A percentile compares a stretch with the other conserved stretches of the same genome.
Conservation (phyloP, 2,113 vertebrate species). For the Scortum barcoo region DNA sequence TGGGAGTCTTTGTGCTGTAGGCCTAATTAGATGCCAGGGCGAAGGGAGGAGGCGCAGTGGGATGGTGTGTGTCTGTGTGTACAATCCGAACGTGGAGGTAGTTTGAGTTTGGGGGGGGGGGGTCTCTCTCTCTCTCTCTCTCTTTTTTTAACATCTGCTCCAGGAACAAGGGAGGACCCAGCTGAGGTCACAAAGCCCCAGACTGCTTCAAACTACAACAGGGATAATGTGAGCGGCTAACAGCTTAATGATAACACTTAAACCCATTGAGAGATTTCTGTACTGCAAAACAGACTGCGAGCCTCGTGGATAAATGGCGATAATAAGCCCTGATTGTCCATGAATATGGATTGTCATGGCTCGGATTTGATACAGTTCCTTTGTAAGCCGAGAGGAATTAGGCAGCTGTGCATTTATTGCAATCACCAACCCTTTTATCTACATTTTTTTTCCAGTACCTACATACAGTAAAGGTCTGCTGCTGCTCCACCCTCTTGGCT, state of each 20-base stretch:
- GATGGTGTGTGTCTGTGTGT: constrained; percentile 49
- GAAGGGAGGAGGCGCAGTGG: constrained; percentile 62
- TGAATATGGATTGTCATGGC: constrained; percentile 77
- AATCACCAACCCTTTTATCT: constrained; percentile 22
- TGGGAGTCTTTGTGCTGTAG: constrained; percentile 81
- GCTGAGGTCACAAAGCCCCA: constrained; percentile 74
- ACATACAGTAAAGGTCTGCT: constrained; percentile 42
- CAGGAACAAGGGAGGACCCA: constrained; percentile 73
- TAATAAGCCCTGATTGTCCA: constrained; percentile 74
- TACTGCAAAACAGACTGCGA: constrained; percentile 51
- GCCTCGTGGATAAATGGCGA: constrained; percentile 62
- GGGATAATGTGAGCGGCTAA: constrained; percentile 75
- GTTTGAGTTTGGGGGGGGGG: constrained; percentile 32
- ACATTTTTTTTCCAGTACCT: constrained; percentile 15
- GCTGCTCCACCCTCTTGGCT: constrained; percentile 53
- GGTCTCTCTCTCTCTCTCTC: no score
- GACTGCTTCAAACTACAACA: constrained; percentile 60
- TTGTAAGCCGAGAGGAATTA: constrained; percentile 53
- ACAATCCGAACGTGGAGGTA: constrained; percentile 25
- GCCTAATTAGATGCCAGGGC: constrained; percentile 81
- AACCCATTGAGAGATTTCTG: constrained; percentile 60
- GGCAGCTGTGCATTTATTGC: constrained; percentile 62
- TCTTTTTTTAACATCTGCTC: constrained; percentile 82
- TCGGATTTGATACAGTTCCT: constrained; percentile 65
- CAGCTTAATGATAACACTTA: constrained; percentile 82